Conservation (phyloP, 2,113 vertebrate species). For the Gavialis gangeticus region DNA sequence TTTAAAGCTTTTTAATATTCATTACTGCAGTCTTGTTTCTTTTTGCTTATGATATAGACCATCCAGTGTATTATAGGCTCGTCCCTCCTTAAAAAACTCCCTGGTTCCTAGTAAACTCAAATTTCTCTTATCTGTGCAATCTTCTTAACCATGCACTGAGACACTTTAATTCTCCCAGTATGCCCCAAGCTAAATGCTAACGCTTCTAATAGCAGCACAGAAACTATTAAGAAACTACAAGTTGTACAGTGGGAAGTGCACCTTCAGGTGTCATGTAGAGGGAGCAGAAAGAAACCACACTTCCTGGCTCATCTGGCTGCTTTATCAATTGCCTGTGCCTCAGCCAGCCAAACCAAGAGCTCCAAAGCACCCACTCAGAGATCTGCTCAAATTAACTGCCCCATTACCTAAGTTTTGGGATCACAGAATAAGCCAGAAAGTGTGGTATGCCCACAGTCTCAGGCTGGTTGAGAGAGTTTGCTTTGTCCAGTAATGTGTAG, state of each 20-base stretch:
- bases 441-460: neutral
- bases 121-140: neutral
- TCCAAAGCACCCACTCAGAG: neutral
- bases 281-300: neutral
- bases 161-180: neutral
- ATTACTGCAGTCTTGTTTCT: neutral
- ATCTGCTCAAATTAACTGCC: neutral
- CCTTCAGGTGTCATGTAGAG: neutral
- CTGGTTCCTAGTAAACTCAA: constrained; percentile 10
- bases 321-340: neutral
- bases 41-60: constrained; percentile 5
- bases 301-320: neutral
- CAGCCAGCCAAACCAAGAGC: neutral
- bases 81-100: neutral
- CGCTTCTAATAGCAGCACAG: neutral
- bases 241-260: neutral
- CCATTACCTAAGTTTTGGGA: rapidly evolving
- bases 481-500: neutral
- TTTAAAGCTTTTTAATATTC: constrained; percentile 52
- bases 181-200: neutral
- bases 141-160: neutral
- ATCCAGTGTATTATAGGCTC: neutral
- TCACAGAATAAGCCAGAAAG: neutral
- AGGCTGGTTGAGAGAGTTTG: neutral
- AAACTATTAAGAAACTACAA: neutral